A percentile compares a stretch with the other conserved stretches of the same genome.
Conservation (phyloP, 2,113 vertebrate species). For the Labeo rohita region DNA sequence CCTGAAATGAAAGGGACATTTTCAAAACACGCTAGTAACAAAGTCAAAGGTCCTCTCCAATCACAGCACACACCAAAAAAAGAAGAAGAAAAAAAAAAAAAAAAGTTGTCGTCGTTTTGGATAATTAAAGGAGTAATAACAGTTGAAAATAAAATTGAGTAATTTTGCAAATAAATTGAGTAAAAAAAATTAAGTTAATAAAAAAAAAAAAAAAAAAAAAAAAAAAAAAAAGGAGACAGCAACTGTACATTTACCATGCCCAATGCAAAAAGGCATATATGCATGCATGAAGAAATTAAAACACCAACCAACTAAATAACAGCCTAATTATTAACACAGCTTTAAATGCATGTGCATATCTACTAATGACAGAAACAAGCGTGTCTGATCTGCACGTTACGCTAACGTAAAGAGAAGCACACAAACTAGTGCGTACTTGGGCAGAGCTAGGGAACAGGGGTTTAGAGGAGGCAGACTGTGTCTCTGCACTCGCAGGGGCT, state of each 20-base stretch:
- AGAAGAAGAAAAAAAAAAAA: too few species aligned
- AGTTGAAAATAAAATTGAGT: too few species aligned
- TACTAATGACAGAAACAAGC: background rate
- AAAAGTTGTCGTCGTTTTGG: background rate
- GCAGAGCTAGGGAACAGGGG: constrained; percentile 92
- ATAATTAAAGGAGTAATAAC: background rate
- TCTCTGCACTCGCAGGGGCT: constrained; percentile 93
- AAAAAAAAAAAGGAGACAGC: too few species aligned
- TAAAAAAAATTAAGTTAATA: too few species aligned
- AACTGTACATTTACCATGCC: background rate
- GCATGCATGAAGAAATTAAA: constrained; percentile 6
- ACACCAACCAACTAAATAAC: background rate
- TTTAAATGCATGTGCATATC: background rate
- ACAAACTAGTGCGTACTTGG: constrained; percentile 47
- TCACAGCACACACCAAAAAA: background rate
- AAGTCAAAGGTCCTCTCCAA: background rate
- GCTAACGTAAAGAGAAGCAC: constrained; percentile 69
- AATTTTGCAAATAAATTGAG: too few species aligned
- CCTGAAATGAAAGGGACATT: constrained; percentile 73
- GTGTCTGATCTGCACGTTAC: constrained; percentile 64
- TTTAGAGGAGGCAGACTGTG: constrained; percentile 94
- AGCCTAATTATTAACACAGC: background rate
- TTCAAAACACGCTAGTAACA: background rate
- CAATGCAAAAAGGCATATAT: background rate
- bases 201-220: too few species aligned